Evolutionary conservation across 2,888 invertebrate species (phyloP).

Genomic region (Oligia strigilis): DNA sequence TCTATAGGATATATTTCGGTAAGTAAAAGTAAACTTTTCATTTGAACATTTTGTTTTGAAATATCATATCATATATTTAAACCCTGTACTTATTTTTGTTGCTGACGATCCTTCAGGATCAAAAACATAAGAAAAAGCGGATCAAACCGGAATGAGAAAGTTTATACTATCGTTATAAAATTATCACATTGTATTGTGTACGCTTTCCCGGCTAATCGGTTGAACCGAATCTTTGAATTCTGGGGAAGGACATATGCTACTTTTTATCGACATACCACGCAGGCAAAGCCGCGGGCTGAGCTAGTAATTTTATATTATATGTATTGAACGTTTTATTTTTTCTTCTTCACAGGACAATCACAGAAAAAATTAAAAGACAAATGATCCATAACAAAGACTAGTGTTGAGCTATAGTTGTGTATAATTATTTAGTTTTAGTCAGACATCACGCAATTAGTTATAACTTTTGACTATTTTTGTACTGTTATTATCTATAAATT

Average conservation of each 20-base stretch:
- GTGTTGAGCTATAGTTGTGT: conserved; percentile 69
- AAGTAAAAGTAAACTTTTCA: conserved; percentile 58
- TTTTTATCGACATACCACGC: background rate
- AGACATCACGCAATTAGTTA: conserved; percentile 80
- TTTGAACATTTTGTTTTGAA: background rate
- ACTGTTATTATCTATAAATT: conserved; percentile 67
- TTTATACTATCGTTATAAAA: too few relatives aligned
- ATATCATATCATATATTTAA: background rate
- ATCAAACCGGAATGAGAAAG: too few relatives aligned
- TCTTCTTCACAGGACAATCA: conserved; percentile 83
- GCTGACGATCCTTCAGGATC: too few relatives aligned
- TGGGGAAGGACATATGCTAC: background rate
- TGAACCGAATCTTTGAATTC: too few relatives aligned
- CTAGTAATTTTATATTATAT: background rate
- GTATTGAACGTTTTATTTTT: background rate
- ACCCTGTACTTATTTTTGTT: too few relatives aligned
- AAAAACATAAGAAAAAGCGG: too few relatives aligned
- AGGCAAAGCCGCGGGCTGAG: background rate
- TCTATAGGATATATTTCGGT: conserved; percentile 89
- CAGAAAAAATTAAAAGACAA: conserved; percentile 87
- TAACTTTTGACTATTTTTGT: conserved; percentile 82
- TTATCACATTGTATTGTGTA: background rate
- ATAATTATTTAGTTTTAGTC: conserved; percentile 72
- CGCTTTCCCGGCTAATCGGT: background rate
- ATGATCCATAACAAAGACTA: conserved; percentile 76